phyloP scores from a whole-genome alignment of 2,113 vertebrate genomes.

The Enhydra lutris region DNA sequence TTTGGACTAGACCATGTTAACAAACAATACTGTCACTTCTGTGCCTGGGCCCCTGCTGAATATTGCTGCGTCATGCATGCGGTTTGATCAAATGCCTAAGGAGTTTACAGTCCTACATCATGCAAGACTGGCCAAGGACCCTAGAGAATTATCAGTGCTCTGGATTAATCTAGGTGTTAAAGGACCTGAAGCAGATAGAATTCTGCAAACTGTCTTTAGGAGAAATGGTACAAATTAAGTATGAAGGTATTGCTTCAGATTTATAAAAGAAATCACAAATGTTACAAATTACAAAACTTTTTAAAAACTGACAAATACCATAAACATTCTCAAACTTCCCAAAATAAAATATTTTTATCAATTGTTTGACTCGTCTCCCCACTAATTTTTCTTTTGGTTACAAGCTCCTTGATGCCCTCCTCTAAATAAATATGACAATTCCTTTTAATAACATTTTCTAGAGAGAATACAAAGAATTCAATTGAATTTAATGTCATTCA shows the following conservation, averaged over 20 bases:
- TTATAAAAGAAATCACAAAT: slow-evolving; percentile 4
- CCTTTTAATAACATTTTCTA: background rate
- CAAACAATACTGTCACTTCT: background rate
- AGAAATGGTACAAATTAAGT: background rate
- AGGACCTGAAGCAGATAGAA: background rate
- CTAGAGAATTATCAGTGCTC: background rate
- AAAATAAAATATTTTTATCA: slow-evolving; percentile 20
- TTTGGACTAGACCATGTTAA: background rate
- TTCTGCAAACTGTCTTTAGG: background rate
- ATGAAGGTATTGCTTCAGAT: background rate
- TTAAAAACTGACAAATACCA: background rate
- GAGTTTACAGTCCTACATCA: background rate
- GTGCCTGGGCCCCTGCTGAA: background rate
- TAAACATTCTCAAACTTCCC: background rate
- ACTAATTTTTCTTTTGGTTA: background rate
- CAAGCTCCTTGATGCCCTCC: background rate
- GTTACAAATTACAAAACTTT: background rate
- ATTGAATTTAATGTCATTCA: background rate
- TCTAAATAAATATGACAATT: background rate
- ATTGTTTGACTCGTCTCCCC: background rate
- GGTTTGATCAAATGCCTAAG: background rate
- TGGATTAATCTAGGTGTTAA: background rate
- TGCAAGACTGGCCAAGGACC: background rate
- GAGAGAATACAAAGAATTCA: background rate
- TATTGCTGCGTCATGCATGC: background rate